These are phyloP conservation scores for Chaetodon auriga DNA, from an alignment of 2,113 vertebrate genomes.

Conservation along the genomic window DNA sequence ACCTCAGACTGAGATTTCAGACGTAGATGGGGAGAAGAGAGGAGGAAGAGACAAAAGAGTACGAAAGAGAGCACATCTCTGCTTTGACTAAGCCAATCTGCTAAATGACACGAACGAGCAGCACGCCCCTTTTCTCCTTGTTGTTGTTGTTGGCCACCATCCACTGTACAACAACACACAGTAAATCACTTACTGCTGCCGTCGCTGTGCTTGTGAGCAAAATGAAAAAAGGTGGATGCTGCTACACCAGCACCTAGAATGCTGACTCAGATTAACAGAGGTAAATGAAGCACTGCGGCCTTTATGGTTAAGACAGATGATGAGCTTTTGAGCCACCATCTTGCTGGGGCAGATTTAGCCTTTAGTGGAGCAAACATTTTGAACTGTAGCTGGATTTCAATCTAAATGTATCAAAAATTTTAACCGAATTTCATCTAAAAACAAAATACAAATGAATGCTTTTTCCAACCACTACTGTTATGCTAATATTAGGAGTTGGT, in stretches of 20 bases:
- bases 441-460: no score
- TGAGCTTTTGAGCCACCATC: neutral
- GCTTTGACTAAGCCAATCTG: conserved; percentile 17
- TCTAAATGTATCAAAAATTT: no score
- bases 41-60: neutral
- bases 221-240: neutral
- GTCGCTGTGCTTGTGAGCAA: conserved; percentile 16
- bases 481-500: no score
- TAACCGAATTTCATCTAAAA: no score
- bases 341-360: neutral
- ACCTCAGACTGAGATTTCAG: neutral
- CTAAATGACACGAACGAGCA: conserved; percentile 20
- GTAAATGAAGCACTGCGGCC: conserved; percentile 18
- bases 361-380: neutral
- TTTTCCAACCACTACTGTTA: no score
- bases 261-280: conserved; percentile 38
- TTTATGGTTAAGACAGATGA: conserved; percentile 12
- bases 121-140: neutral
- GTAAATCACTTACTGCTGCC: conserved; percentile 9
- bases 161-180: neutral
- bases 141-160: conserved; percentile 23
- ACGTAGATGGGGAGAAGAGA: neutral
- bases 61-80: neutral
- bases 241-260: conserved; percentile 7
- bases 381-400: neutral